These are phyloP conservation scores for Pelosia muscerda DNA, from an alignment of 2,888 invertebrate species.

Conservation along the genomic window DNA sequence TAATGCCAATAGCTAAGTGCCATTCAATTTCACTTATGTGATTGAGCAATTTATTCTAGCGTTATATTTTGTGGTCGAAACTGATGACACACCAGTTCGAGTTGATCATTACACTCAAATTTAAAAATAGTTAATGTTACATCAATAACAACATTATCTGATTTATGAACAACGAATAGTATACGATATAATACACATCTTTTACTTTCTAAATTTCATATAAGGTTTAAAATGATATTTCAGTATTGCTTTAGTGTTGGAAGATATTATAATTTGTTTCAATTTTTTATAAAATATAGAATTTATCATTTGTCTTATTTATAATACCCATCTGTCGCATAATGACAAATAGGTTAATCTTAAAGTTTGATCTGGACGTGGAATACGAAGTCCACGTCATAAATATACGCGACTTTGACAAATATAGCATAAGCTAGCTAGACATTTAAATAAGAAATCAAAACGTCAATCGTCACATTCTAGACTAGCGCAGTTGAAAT, in stretches of 20 bases:
- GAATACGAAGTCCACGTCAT: slow-evolving; percentile 52
- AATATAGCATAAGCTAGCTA: slow-evolving; percentile 9
- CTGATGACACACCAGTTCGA: slow-evolving; percentile 14
- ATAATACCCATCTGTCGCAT: slow-evolving; percentile 18
- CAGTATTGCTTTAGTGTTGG: slow-evolving; percentile 78
- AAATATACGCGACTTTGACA: slow-evolving; percentile 26
- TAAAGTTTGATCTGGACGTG: slow-evolving; percentile 52
- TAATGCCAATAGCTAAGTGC: slow-evolving; percentile 5
- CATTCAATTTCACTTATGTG: slow-evolving; percentile 18
- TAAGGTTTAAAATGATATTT: slow-evolving; percentile 70
- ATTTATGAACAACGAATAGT: slow-evolving; percentile 38
- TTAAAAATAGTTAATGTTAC: slow-evolving; percentile 40
- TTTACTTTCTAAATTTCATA: slow-evolving; percentile 58
- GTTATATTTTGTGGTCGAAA: slow-evolving; percentile 20
- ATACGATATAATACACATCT: slow-evolving; percentile 41
- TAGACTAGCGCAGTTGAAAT: slow-evolving; percentile 27
- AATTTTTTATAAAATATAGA: slow-evolving; percentile 47
- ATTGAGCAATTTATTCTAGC: slow-evolving; percentile 51
- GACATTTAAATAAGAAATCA: slow-evolving; percentile 19
- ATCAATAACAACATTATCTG: slow-evolving; percentile 40
- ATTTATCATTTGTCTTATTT: slow-evolving; percentile 32
- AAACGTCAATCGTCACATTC: slow-evolving; percentile 25
- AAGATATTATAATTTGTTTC: slow-evolving; percentile 63
- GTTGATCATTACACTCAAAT: slow-evolving; percentile 22
- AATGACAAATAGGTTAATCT: slow-evolving; percentile 19